phyloP scores from a whole-genome alignment of 2,888 invertebrate species.

The Trimorus sp. region DNA sequence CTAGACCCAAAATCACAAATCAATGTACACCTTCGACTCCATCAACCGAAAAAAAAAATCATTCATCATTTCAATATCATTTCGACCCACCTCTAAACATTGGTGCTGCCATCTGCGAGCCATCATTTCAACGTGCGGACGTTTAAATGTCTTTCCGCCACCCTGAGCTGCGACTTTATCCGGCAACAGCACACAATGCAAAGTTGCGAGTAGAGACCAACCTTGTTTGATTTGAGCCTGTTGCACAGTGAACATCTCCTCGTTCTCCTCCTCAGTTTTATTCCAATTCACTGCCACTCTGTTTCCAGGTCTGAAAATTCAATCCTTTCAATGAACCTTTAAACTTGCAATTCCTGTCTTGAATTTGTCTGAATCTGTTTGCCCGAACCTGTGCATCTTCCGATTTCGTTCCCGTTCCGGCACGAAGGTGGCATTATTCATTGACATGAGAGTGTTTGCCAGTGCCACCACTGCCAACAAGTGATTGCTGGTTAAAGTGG shows the following conservation, averaged over 20 bases:
- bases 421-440: conserved; percentile 97
- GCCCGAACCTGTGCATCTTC: conserved; percentile 86
- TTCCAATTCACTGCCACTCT: conserved; percentile 86
- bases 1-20: conserved; percentile 74
- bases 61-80: too few species aligned
- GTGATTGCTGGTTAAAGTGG: conserved; percentile 96
- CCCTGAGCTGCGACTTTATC: conserved; percentile 90
- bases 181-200: conserved; percentile 97
- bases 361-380: too few species aligned
- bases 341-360: too few species aligned
- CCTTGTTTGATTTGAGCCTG: conserved; percentile 98
- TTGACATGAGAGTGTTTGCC: conserved; percentile 98
- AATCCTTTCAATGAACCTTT: too few species aligned
- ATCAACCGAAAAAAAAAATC: too few species aligned
- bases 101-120: conserved; percentile 99
- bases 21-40: too few species aligned
- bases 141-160: conserved; percentile 91
- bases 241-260: conserved; percentile 91
- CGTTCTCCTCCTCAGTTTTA: conserved; percentile 90
- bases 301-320: conserved; percentile 85
- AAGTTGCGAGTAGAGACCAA: conserved; percentile 97
- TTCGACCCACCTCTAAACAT: conserved; percentile 93
- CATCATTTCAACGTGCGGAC: conserved; percentile 98
- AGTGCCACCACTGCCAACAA: conserved; percentile 96
- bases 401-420: conserved; percentile 92